phyloP scores from a whole-genome alignment of 2,888 invertebrate genomes.

The Hirtodrosophila histrioides region DNA sequence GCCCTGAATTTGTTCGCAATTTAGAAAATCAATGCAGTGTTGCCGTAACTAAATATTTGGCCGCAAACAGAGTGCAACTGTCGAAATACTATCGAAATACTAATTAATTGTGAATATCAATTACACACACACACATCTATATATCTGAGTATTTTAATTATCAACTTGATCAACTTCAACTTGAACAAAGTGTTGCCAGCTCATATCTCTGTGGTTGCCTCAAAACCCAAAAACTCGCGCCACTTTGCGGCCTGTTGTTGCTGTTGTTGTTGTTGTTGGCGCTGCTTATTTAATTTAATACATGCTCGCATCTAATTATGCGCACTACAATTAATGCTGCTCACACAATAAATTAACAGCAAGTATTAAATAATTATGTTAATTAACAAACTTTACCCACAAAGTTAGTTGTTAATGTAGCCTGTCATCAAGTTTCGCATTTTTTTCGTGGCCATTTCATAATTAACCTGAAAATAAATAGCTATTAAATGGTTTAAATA shows the following conservation, averaged over 20 bases:
- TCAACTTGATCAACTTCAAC: neutral
- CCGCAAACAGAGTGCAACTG: too few species aligned
- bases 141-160: neutral
- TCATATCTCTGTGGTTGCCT: slow-evolving; percentile 42
- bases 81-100: too few species aligned
- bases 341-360: slow-evolving; percentile 24
- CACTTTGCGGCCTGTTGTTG: slow-evolving; percentile 34
- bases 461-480: slow-evolving; percentile 71
- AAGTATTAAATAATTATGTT: slow-evolving; percentile 16
- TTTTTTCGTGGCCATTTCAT: slow-evolving; percentile 29
- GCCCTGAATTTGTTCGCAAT: too few species aligned
- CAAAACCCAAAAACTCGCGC: slow-evolving; percentile 20
- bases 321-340: slow-evolving; percentile 38
- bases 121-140: too few species aligned
- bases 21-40: too few species aligned
- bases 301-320: slow-evolving; percentile 19
- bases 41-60: too few species aligned
- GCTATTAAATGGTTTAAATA: slow-evolving; percentile 72
- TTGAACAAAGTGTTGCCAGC: neutral
- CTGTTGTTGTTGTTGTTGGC: slow-evolving; percentile 1
- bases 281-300: slow-evolving; percentile 28
- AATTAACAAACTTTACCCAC: slow-evolving; percentile 14
- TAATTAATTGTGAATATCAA: too few species aligned
- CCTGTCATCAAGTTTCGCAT: slow-evolving; percentile 22
- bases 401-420: slow-evolving; percentile 63